Evolutionary conservation across 2,888 invertebrate species (phyloP), one percentile per base, ranked within the genome.

Genomic region (Drosophila rubida): DNA sequence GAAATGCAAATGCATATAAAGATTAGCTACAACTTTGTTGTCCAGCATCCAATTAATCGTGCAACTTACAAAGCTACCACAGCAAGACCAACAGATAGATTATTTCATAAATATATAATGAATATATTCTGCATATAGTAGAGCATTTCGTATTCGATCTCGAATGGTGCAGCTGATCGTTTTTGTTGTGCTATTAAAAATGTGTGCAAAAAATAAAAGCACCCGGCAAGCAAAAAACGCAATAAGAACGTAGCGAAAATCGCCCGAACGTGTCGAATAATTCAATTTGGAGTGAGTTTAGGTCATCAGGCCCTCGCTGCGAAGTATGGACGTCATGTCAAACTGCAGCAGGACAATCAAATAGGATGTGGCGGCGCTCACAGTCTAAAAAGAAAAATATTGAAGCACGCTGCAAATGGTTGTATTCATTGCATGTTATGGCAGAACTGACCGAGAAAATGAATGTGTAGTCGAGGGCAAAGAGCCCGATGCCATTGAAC

Each of bases 271-370:
- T 39, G 44, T 22, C 14, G 0, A 35, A 44, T 78, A 66, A 76
- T 74, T 73, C 25, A 51, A 69, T 66, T 69, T 48, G 8, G 16
- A 32, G 32, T n/a, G 32, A 11, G 19, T 23, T 78, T 72, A 80
- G 66, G 78, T 68, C 65, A 79, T 67, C 23, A 92, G 80, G 37
- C 91, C 89, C 60, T 90, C 89, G 63, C 69, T 74, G 64, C 86
- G 90, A 58, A 91, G 71, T 50, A 90, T 90, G 13, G 89, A 57
- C 16, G 79, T 89, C 90, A 91, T 91, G 60, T 92, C 92, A 61
- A 92, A 92, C 67, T 92, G 92, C 41, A 92, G 79, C 70, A 92
- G 64, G n/a, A 92, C 92, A 76, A 92, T 91, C 46, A 92, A 74
- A 74, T 92, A 92, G 2, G 92, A 92, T 2, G 92, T 92, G 8